These are phyloP conservation scores for Triplophysa yarkandensis DNA, from an alignment of 2,797 vertebrate species.

Conservation along the genomic window DNA sequence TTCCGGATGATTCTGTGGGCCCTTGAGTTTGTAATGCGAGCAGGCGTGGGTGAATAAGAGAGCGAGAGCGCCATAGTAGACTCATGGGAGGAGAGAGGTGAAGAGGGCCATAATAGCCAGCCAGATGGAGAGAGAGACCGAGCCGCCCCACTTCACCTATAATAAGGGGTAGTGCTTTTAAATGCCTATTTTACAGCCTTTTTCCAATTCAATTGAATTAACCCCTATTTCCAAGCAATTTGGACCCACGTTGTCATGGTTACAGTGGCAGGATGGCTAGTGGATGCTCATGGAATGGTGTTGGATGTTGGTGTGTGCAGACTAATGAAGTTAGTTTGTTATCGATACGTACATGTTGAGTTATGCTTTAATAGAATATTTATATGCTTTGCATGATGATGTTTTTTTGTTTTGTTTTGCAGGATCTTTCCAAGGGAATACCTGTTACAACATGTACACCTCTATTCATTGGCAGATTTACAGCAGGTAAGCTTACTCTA, in stretches of 20 bases:
- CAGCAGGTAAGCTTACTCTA: constrained; percentile 84
- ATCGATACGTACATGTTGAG: background rate
- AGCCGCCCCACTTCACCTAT: constrained; percentile 61
- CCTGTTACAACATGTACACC: constrained; percentile 95
- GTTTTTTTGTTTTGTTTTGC: constrained; percentile 45
- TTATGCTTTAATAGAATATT: background rate
- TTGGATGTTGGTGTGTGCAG: constrained; percentile 7
- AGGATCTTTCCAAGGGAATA: constrained; percentile 98
- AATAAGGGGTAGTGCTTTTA: constrained; percentile 65
- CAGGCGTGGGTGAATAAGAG: constrained; percentile 52
- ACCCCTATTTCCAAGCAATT: constrained; percentile 62
- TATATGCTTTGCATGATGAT: background rate
- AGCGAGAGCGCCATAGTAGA: constrained; percentile 42
- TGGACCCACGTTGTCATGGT: constrained; percentile 57
- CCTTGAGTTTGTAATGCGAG: constrained; percentile 58
- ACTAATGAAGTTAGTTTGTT: background rate
- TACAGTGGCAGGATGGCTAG: constrained; percentile 38
- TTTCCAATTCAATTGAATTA: constrained; percentile 61
- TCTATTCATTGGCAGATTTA: constrained; percentile 94
- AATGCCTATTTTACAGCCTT: constrained; percentile 59
- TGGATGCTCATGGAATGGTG: constrained; percentile 5
- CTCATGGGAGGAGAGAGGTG: constrained; percentile 50
- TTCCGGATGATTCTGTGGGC: constrained; percentile 38
- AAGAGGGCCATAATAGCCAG: constrained; percentile 59
- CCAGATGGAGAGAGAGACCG: constrained; percentile 37